phyloP scores from a whole-genome alignment of 2,888 invertebrate genomes.

The Stomorhina lunata region DNA sequence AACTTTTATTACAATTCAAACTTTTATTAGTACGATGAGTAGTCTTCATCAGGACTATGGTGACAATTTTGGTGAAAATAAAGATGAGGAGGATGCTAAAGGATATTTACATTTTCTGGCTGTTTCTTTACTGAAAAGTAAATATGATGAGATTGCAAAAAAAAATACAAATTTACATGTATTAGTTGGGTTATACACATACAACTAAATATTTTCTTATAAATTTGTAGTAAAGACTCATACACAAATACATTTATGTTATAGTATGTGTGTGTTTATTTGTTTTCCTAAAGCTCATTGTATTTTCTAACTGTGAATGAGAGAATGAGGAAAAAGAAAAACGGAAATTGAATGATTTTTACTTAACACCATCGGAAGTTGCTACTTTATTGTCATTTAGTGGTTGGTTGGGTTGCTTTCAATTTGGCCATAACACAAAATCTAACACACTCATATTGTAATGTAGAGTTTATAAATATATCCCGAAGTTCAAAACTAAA shows the following conservation, averaged over 20 bases:
- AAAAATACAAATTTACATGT: slow-evolving; percentile 24
- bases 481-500: no score
- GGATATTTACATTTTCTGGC: not conserved
- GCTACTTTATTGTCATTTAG: slow-evolving; percentile 78
- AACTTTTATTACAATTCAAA: slow-evolving; percentile 42
- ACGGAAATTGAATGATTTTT: slow-evolving; percentile 79
- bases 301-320: slow-evolving; percentile 65
- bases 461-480: no score
- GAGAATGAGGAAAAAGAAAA: slow-evolving; percentile 31
- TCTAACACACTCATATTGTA: not conserved
- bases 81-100: not conserved
- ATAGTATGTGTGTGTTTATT: not conserved
- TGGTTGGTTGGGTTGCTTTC: slow-evolving; percentile 71
- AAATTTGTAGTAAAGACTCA: not conserved
- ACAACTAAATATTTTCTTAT: not conserved
- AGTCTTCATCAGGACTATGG: not conserved
- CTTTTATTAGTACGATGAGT: slow-evolving; percentile 16
- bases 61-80: not conserved
- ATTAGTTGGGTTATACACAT: not conserved
- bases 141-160: slow-evolving; percentile 53
- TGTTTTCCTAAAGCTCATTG: not conserved
- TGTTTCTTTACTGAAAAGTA: slow-evolving; percentile 16
- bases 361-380: slow-evolving; percentile 78
- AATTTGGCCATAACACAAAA: not conserved
- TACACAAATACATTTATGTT: not conserved